These are phyloP conservation scores for Acrocephalus kingi DNA, from an alignment of 2,113 vertebrate genomes.

Conservation along the genomic window DNA sequence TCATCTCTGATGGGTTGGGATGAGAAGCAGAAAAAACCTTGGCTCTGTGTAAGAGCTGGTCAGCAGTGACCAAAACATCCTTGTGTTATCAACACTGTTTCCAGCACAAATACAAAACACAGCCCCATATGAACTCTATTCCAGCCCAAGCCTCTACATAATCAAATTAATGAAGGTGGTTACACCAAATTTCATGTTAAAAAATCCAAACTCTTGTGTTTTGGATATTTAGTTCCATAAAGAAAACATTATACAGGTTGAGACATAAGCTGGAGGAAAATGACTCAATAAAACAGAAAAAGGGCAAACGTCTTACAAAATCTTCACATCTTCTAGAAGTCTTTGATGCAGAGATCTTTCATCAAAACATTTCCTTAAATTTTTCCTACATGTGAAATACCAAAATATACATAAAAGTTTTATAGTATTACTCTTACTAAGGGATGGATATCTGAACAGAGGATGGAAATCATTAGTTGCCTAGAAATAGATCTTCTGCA, in stretches of 20 bases:
- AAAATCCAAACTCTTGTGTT: background rate
- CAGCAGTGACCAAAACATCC: background rate
- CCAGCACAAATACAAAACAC: background rate
- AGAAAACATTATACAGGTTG: background rate
- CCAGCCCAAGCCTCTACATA: background rate
- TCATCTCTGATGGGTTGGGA: fast-evolving
- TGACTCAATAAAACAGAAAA: background rate
- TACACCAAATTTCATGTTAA: background rate
- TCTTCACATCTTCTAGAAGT: background rate
- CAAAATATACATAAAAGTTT: background rate
- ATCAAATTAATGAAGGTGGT: background rate
- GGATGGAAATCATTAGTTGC: background rate
- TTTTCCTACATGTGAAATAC: background rate
- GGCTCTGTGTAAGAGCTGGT: fast-evolving
- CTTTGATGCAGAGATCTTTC: background rate
- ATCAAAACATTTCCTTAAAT: background rate
- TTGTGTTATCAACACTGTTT: background rate
- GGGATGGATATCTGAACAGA: background rate
- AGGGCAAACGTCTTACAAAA: background rate
- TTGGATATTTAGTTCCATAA: background rate
- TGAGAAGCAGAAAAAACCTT: background rate
- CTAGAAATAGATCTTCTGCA: background rate
- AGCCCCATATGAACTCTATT: background rate
- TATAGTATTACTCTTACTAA: background rate
- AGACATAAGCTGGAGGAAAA: background rate